phyloP scores from a whole-genome alignment of 2,797 vertebrate species.

The Tadarida brasiliensis region DNA sequence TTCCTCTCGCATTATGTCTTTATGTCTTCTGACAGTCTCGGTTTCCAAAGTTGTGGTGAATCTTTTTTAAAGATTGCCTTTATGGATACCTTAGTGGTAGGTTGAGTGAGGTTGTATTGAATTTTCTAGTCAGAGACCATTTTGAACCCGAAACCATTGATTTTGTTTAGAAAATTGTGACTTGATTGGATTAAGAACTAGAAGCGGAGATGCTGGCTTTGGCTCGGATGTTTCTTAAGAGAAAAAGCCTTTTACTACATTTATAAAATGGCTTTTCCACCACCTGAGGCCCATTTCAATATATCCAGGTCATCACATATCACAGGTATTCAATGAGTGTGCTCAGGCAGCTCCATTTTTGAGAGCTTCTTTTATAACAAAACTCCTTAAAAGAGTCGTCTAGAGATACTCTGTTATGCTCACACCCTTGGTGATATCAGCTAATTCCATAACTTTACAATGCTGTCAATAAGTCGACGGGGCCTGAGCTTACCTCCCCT shows the following conservation, averaged over 20 bases:
- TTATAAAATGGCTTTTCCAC: not conserved
- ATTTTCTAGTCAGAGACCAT: not conserved
- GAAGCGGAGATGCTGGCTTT: not conserved
- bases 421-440: not conserved
- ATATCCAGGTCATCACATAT: not conserved
- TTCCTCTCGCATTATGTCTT: not conserved
- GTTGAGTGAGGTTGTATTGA: not conserved
- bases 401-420: not conserved
- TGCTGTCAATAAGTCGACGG: not conserved
- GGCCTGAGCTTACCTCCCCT: not conserved
- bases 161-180: constrained; percentile 61
- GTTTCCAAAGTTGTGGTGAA: constrained; percentile 18
- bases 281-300: not conserved
- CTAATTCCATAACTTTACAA: not conserved
- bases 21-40: constrained; percentile 21
- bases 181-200: not conserved
- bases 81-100: not conserved
- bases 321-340: not conserved
- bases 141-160: not conserved
- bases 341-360: not conserved
- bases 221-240: not conserved
- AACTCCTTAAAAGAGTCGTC: not conserved
- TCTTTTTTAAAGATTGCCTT: not conserved
- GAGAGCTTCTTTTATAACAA: not conserved
- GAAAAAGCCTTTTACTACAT: not conserved